Conservation (phyloP, 2,113 vertebrate genomes). For the Isichthys henryi region DNA sequence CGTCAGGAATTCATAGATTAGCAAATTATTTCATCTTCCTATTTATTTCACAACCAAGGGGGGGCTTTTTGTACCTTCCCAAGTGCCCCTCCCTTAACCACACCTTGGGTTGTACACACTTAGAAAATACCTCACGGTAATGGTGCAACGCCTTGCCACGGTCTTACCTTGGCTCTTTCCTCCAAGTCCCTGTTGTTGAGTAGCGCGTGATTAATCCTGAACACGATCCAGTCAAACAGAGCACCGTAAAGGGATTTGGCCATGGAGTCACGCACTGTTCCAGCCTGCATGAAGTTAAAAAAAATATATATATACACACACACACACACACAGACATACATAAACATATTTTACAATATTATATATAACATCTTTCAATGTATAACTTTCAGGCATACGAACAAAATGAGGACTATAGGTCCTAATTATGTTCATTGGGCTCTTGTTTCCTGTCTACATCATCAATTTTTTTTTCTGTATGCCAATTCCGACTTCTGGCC, state of each 20-base stretch:
- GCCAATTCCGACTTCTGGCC: no score
- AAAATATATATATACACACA: no score
- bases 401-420: no score
- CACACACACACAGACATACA: not conserved
- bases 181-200: constrained; percentile 89
- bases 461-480: no score
- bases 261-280: constrained; percentile 92
- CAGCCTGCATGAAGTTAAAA: constrained; percentile 59
- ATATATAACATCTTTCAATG: no score
- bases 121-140: not conserved
- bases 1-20: not conserved
- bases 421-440: no score
- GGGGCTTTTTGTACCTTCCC: not conserved
- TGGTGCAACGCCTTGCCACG: not conserved
- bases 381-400: no score
- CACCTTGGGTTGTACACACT: no score
- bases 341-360: not conserved
- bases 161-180: constrained; percentile 75
- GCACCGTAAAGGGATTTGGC: constrained; percentile 91
- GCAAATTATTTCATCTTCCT: not conserved
- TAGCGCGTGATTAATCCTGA: constrained; percentile 91
- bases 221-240: constrained; percentile 96
- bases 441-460: no score
- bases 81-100: not conserved
- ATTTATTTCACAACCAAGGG: not conserved